Evolutionary conservation across 2,888 invertebrate genomes (phyloP).

Genomic region (Magallana nippona): DNA sequence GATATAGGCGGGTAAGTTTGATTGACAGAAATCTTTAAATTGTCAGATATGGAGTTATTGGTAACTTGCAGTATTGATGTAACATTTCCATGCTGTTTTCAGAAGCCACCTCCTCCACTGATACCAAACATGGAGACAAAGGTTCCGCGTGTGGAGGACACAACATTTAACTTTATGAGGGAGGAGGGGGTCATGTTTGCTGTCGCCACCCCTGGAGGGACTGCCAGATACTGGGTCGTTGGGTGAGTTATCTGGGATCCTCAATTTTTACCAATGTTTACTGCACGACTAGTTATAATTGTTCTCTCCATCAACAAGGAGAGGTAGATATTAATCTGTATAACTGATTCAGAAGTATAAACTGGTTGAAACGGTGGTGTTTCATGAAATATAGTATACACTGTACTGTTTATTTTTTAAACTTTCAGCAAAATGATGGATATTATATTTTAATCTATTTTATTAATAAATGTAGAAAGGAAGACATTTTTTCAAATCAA

Average conservation of each 20-base stretch:
- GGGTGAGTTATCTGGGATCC: conserved; percentile 83
- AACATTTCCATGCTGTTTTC: not conserved
- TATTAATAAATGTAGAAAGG: no score
- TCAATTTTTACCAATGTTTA: no score
- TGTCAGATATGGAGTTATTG: no score
- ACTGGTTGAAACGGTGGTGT: not conserved
- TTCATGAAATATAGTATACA: not conserved
- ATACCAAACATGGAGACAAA: conserved; percentile 6
- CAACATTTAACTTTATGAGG: conserved; percentile 88
- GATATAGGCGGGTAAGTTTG: conserved; percentile 82
- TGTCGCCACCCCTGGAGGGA: conserved; percentile 63
- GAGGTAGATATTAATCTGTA: no score
- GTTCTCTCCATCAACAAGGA: no score
- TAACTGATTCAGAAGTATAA: no score
- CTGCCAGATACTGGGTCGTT: conserved; percentile 86
- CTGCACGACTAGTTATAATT: no score
- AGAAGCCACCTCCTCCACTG: conserved; percentile 38
- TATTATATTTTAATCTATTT: no score
- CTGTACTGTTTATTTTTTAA: not conserved
- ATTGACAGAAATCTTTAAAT: no score
- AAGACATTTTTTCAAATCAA: no score
- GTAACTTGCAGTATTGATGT: not conserved
- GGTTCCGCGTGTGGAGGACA: conserved; percentile 78
- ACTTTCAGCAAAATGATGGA: no score
- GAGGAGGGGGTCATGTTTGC: conserved; percentile 89